phyloP scores from a whole-genome alignment of 2,113 vertebrate genomes.

The Tenebrosternarchus preto region DNA sequence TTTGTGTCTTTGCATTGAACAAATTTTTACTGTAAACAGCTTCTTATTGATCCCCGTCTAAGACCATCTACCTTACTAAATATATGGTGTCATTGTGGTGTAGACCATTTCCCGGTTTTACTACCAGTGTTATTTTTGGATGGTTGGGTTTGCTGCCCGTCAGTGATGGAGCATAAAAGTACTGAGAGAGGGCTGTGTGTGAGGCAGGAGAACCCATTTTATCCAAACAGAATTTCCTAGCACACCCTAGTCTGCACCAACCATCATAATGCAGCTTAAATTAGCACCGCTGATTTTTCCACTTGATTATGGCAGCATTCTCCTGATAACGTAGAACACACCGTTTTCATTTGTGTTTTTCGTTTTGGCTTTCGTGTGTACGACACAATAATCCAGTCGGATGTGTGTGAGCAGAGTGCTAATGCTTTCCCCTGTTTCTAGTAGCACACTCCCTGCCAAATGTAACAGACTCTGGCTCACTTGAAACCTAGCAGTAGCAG shows the following conservation, averaged over 20 bases:
- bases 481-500: constrained; percentile 25
- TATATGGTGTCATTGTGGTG: not conserved
- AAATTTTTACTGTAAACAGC: not conserved
- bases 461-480: constrained; percentile 37
- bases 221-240: too few species aligned
- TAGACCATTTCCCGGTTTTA: not conserved
- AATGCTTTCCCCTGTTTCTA: constrained; percentile 57
- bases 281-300: too few species aligned
- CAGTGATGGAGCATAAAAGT: not conserved
- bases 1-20: not conserved
- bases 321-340: not conserved
- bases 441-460: constrained; percentile 42
- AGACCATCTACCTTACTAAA: not conserved
- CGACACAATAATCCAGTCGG: constrained; percentile 46
- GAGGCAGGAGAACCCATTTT: too few species aligned
- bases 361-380: constrained; percentile 41
- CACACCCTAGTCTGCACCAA: too few species aligned
- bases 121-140: not conserved
- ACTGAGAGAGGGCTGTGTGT: too few species aligned
- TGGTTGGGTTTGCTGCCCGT: not conserved
- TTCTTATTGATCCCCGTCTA: not conserved
- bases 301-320: not conserved
- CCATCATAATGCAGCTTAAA: too few species aligned
- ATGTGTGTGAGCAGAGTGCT: constrained; percentile 43
- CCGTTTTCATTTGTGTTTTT: constrained; percentile 15